These are phyloP conservation scores for Platichthys stellatus DNA, from an alignment of 2,113 vertebrate genomes.

Conservation along the genomic window DNA sequence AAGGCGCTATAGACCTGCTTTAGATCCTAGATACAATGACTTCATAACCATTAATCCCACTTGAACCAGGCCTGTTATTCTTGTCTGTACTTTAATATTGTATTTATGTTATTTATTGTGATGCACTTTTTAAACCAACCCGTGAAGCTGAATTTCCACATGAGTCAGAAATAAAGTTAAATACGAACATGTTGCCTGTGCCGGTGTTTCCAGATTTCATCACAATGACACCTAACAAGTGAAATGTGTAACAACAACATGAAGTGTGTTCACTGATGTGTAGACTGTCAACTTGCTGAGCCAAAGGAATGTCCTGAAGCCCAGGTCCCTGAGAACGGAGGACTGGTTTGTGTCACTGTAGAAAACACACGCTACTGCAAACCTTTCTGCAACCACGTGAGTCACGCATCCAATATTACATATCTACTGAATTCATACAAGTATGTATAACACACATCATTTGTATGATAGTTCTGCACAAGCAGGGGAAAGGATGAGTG, in stretches of 20 bases:
- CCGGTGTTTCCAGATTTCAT: too few species aligned
- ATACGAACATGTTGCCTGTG: too few species aligned
- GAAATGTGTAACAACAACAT: background rate
- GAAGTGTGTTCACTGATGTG: background rate
- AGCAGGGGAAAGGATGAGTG: background rate
- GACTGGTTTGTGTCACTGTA: constrained; percentile 75
- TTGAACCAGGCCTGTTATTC: too few species aligned
- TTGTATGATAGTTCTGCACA: background rate
- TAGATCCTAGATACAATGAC: too few species aligned
- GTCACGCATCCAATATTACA: background rate
- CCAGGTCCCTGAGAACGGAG: constrained; percentile 69
- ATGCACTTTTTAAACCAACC: too few species aligned
- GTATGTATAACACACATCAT: background rate
- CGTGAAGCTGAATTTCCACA: too few species aligned
- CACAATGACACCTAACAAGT: too few species aligned
- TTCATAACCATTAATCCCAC: too few species aligned
- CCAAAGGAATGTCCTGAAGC: constrained; percentile 51
- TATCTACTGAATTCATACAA: background rate
- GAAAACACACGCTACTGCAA: constrained; percentile 80
- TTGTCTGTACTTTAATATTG: too few species aligned
- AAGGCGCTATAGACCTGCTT: too few species aligned
- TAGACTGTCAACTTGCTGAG: constrained; percentile 63
- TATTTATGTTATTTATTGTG: too few species aligned
- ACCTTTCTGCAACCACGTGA: constrained; percentile 85
- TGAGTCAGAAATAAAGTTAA: too few species aligned